A percentile compares a stretch with the other conserved stretches of the same genome.
Evolutionary conservation across 2,888 invertebrate species (phyloP).

Genomic region (Pandemis cinnamomeana): DNA sequence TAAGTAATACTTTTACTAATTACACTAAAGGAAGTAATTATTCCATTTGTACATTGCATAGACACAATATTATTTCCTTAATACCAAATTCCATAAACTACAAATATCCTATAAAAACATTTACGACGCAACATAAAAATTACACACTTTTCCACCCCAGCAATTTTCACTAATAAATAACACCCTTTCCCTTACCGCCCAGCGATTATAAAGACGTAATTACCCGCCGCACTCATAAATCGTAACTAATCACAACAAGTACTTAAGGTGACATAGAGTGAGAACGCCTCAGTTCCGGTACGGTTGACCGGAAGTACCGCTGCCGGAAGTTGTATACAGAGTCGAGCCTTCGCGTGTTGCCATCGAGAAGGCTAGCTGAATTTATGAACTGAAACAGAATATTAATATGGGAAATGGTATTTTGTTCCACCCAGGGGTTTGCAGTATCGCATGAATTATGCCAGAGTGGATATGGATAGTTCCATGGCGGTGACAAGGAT

Average conservation of each 20-base stretch:
- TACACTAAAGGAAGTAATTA: background rate
- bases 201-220: conserved; percentile 40
- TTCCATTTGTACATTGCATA: background rate
- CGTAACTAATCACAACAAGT: conserved; percentile 39
- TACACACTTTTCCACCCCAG: conserved; percentile 18
- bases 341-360: conserved; percentile 41
- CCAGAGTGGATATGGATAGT: too few relatives aligned
- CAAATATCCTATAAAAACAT: background rate
- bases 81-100: background rate
- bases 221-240: conserved; percentile 36
- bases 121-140: conserved; percentile 8
- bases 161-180: conserved; percentile 39
- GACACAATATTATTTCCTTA: too few relatives aligned
- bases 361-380: conserved; percentile 23
- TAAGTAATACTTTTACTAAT: too few relatives aligned
- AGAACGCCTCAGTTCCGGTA: conserved; percentile 40
- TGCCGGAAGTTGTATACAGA: conserved; percentile 41
- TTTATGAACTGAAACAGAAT: conserved; percentile 37
- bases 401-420: conserved; percentile 36
- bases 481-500: too few relatives aligned
- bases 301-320: conserved; percentile 32
- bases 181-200: conserved; percentile 29
- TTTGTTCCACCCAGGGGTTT: conserved; percentile 15
- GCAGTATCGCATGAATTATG: background rate
- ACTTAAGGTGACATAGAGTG: conserved; percentile 42